Conservation (phyloP, 1,140 invertebrate genomes). For the Cotesia vestalis region DNA sequence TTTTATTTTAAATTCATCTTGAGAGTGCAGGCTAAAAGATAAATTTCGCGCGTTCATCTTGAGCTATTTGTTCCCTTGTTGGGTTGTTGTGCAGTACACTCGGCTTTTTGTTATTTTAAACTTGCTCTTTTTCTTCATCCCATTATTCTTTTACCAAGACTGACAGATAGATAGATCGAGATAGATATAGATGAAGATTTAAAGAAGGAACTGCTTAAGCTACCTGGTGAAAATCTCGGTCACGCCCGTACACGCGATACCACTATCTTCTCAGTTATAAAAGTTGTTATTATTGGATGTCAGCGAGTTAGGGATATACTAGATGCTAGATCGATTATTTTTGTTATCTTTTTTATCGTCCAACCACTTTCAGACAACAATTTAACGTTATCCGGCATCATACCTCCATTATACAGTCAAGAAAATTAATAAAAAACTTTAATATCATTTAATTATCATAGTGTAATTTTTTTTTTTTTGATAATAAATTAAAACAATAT, state of each 20-base stretch:
- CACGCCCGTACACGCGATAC: constrained; percentile 10
- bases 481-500: no score
- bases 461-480: no score
- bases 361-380: constrained; percentile 3
- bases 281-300: constrained; percentile 13
- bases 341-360: not conserved
- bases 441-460: no score
- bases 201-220: not conserved
- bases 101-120: constrained; percentile 1
- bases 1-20: constrained; percentile 28
- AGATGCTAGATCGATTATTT: not conserved
- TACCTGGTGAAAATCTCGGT: constrained; percentile 7
- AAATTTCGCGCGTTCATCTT: constrained; percentile 36
- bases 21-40: constrained; percentile 27
- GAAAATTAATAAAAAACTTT: constrained; percentile 1
- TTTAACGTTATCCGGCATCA: constrained; percentile 15
- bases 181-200: not conserved
- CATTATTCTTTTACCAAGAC: not conserved
- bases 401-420: not conserved
- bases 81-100: constrained; percentile 8
- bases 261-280: not conserved
- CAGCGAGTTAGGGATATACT: no score
- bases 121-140: not conserved
- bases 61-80: not conserved
- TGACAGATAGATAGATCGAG: no score